Evolutionary conservation across 2,113 vertebrate genomes (phyloP), one percentile per base, ranked within the genome.

Genomic region (Hypanus sabinus): DNA sequence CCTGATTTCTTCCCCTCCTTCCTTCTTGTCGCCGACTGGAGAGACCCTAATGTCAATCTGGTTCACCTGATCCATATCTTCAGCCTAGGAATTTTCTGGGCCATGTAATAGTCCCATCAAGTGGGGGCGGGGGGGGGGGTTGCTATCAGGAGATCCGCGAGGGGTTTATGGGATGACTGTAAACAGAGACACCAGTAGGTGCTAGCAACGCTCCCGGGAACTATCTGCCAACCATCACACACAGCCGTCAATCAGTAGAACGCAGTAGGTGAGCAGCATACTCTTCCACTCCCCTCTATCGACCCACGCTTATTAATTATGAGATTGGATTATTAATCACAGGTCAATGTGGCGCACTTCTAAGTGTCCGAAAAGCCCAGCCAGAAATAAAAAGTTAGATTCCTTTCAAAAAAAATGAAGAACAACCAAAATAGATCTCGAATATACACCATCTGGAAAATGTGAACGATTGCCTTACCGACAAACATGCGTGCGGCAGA

Each of bases 271-370:
- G 65, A 68, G 24, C 57, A 65, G 7, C 27, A 20, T n/a, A 71
- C 65, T 38, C 33, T 33, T 20, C 33, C 65, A 22, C 33, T 57
- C 30, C 85, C 24, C 0, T n/a, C 46, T 4, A 20, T 33, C 18
- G 33, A 62, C 65, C 88, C 62, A 55, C 9, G 11, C 18, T 55
- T 11, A 30, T 46, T 27, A 38, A 3, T 55, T 46, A 8, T 38
- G 70, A 68, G 38, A 93, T 27, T 68, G 36, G 91, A 93, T 93
- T 93, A 93, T 46, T 73, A 38, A 93, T 73, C 91, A 93, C 36
- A 73, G 38, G 24, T 92, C n/a, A 70, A 87, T 60, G 83, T 87
- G 55, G 24, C 88, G 27, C n/a, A 68, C 87, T 90, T 16, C 33
- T 68, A 33, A 92, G 88, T 70, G 12, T 68, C 71, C 18, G 14